Percentiles rank a stretch among this genome's conserved stretches.
Conservation (phyloP, 2,888 invertebrate species). For the Leptopilina myrica region DNA sequence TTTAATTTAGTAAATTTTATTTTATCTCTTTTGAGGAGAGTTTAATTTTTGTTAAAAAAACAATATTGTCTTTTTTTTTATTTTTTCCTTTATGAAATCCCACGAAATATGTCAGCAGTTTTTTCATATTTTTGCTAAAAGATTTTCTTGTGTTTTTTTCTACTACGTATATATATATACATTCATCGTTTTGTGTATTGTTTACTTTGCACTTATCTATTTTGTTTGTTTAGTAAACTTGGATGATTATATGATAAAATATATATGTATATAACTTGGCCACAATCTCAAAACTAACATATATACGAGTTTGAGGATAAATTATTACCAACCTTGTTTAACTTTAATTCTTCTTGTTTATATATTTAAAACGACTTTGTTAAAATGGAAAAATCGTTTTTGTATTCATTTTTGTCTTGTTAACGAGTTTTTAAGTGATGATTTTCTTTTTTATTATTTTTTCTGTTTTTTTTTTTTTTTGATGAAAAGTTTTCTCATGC, state of each 20-base stretch:
- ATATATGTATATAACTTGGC: neutral
- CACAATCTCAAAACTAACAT: slow-evolving; percentile 18
- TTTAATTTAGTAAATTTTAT: too few relatives aligned
- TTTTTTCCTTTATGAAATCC: too few relatives aligned
- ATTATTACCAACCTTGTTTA: slow-evolving; percentile 25
- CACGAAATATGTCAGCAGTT: neutral
- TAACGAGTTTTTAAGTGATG: neutral
- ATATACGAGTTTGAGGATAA: neutral
- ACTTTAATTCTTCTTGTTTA: neutral
- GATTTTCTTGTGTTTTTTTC: neutral
- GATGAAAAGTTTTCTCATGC: slow-evolving; percentile 9
- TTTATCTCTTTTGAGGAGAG: too few relatives aligned
- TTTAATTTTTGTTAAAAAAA: too few relatives aligned
- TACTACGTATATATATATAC: neutral
- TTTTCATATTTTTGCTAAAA: neutral
- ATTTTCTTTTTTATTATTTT: neutral
- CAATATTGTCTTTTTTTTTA: too few relatives aligned
- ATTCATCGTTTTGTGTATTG: neutral
- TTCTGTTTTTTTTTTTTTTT: neutral
- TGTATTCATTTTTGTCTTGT: neutral
- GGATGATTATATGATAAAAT: neutral
- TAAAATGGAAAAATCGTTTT: neutral
- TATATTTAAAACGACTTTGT: neutral
- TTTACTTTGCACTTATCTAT: neutral
- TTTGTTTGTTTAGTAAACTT: slow-evolving; percentile 1